phyloP scores from a whole-genome alignment of 1,140 invertebrate species.

The Lordiphosa collinella region DNA sequence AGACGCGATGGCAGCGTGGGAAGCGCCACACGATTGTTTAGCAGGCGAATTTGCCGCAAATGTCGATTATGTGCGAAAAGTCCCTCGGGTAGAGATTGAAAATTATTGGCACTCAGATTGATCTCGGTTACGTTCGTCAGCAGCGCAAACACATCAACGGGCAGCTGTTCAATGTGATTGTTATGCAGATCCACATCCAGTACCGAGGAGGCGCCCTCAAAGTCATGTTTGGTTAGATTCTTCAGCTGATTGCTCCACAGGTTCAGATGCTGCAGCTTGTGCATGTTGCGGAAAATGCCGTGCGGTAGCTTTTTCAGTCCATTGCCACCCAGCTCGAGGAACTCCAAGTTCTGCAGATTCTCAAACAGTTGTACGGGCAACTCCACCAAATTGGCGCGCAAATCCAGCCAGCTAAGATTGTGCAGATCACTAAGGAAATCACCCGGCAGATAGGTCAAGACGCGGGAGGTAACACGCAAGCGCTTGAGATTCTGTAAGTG shows the following conservation, averaged over 20 bases:
- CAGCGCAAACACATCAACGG: constrained; percentile 82
- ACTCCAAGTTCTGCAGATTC: constrained; percentile 81
- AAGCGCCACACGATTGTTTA: constrained; percentile 82
- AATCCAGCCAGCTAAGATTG: constrained; percentile 82
- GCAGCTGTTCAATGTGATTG: constrained; percentile 83
- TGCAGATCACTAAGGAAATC: constrained; percentile 82
- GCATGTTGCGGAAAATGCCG: constrained; percentile 82
- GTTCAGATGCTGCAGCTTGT: constrained; percentile 82
- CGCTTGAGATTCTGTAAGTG: constrained; percentile 52
- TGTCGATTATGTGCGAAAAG: constrained; percentile 82
- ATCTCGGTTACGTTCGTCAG: constrained; percentile 82
- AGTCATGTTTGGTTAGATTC: constrained; percentile 82
- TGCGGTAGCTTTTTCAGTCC: constrained; percentile 81
- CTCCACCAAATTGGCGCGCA: constrained; percentile 82
- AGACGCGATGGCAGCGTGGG: constrained; percentile 81
- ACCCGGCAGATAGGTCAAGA: constrained; percentile 80
- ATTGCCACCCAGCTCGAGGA: constrained; percentile 84
- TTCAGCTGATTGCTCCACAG: constrained; percentile 84
- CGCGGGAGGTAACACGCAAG: constrained; percentile 58
- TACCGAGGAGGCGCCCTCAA: constrained; percentile 82
- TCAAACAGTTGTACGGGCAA: constrained; percentile 82
- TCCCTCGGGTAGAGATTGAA: constrained; percentile 82
- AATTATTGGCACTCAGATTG: constrained; percentile 83
- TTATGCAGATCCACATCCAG: constrained; percentile 83
- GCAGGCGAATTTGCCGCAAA: constrained; percentile 81